These are phyloP conservation scores for Torymus texanus DNA, from an alignment of 2,888 invertebrate genomes.

Conservation along the genomic window DNA sequence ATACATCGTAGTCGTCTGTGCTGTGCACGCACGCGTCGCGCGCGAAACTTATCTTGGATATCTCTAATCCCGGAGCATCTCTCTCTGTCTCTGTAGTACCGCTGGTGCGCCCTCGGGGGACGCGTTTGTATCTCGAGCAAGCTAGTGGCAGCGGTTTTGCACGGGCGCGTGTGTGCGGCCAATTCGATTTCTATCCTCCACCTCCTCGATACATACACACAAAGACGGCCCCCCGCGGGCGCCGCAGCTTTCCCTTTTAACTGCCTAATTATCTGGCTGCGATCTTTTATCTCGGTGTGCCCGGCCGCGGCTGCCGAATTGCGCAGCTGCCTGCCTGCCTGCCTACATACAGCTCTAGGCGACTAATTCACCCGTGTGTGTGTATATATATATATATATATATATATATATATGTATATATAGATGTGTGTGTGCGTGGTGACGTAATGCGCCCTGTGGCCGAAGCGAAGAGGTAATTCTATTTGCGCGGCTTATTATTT, in stretches of 20 bases:
- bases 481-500: background rate
- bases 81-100: background rate
- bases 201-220: background rate
- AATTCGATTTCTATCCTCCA: constrained; percentile 33
- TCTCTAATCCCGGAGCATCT: constrained; percentile 43
- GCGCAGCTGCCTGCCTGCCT: constrained; percentile 12
- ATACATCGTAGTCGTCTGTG: background rate
- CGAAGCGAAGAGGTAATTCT: constrained; percentile 20
- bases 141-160: constrained; percentile 38
- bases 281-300: constrained; percentile 47
- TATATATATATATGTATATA: no score
- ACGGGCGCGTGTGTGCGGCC: background rate
- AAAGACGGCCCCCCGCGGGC: background rate
- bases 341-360: no score
- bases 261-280: constrained; percentile 47
- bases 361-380: background rate
- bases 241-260: constrained; percentile 15
- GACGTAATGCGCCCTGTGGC: no score
- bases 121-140: constrained; percentile 43
- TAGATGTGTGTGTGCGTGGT: no score
- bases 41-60: constrained; percentile 46
- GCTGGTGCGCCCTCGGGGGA: constrained; percentile 31
- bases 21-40: background rate
- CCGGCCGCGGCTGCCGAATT: background rate
- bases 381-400: no score